Evolutionary conservation across 2,888 invertebrate genomes (phyloP).

Genomic region (Diachrysia chrysitis): DNA sequence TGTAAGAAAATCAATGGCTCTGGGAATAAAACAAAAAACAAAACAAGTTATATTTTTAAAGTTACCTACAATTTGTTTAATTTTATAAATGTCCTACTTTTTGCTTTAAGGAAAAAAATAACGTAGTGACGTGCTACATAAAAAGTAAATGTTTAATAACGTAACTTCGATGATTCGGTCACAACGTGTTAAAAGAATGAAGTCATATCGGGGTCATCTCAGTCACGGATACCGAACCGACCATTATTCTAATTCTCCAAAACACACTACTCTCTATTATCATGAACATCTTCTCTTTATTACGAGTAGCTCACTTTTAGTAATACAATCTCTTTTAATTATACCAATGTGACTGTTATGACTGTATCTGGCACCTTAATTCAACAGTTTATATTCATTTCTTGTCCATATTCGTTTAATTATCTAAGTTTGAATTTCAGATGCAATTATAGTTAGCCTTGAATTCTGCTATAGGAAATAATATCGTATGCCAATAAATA

Average conservation of each 20-base stretch:
- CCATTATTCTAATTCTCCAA: constrained; percentile 9
- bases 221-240: constrained; percentile 15
- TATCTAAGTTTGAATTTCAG: background rate
- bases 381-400: background rate
- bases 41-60: no score
- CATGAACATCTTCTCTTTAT: background rate
- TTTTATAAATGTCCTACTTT: background rate
- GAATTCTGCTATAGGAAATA: background rate
- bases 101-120: background rate
- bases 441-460: background rate
- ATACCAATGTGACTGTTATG: background rate
- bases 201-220: constrained; percentile 24
- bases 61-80: background rate
- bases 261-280: background rate
- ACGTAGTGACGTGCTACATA: background rate
- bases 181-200: background rate
- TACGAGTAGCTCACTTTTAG: background rate
- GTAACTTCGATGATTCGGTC: constrained; percentile 1
- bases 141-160: background rate
- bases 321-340: background rate
- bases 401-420: background rate
- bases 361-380: background rate
- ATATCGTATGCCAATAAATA: background rate
- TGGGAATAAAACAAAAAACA: no score
- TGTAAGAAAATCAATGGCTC: no score